Evolutionary conservation across 2,888 invertebrate species (phyloP).

Genomic region (Parnassius smintheus): DNA sequence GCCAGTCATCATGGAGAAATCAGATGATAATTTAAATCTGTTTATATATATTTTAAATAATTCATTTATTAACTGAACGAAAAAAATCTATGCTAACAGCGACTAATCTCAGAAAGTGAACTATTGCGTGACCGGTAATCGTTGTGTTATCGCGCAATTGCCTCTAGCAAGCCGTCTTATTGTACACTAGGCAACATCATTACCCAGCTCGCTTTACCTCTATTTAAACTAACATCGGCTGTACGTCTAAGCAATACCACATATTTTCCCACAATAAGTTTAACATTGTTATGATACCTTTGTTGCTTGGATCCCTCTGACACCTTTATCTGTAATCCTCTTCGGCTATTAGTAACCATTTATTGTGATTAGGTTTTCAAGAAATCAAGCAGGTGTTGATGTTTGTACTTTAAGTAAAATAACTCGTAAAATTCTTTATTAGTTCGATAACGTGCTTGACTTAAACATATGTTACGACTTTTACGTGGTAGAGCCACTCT

Average conservation of each 20-base stretch:
- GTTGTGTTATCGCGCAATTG: slow-evolving; percentile 38
- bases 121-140: slow-evolving; percentile 40
- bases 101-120: slow-evolving; percentile 19
- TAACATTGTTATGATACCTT: slow-evolving; percentile 6
- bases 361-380: slow-evolving; percentile 38
- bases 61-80: slow-evolving; percentile 1
- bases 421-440: slow-evolving; percentile 5
- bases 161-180: slow-evolving; percentile 36
- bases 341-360: slow-evolving; percentile 38
- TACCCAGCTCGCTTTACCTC: slow-evolving; percentile 24
- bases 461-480: neutral
- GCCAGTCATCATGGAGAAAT: no score
- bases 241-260: slow-evolving; percentile 25
- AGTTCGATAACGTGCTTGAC: neutral
- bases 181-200: slow-evolving; percentile 29
- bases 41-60: no score
- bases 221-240: slow-evolving; percentile 13
- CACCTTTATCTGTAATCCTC: slow-evolving; percentile 38
- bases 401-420: neutral
- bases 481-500: no score
- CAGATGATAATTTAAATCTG: no score
- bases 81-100: slow-evolving; percentile 12
- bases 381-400: slow-evolving; percentile 26
- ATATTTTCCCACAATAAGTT: slow-evolving; percentile 23
- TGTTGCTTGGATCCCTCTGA: slow-evolving; percentile 32